Evolutionary conservation across 2,797 vertebrate species (phyloP).

Genomic region (Eulemur albifrons): DNA sequence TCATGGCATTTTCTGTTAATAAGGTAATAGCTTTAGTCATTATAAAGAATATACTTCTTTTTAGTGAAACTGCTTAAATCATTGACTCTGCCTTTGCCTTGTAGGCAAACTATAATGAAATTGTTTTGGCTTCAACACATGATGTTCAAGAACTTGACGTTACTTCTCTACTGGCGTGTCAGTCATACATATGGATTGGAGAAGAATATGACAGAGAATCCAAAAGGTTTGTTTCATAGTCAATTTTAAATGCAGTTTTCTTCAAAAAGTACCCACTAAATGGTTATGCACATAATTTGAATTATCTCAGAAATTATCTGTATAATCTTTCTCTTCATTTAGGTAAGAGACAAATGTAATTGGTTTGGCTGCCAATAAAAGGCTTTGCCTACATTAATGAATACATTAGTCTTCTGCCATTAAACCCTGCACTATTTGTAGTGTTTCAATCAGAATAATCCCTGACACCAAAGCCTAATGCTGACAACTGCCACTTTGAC

Average conservation of each 20-base stretch:
- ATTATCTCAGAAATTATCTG: not conserved
- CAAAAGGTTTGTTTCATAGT: conserved; percentile 89
- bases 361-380: not conserved
- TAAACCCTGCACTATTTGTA: not conserved
- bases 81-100: conserved; percentile 61
- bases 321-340: not conserved
- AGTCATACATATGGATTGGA: conserved; percentile 97
- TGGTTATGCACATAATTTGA: not conserved
- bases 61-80: not conserved
- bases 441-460: not conserved
- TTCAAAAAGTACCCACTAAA: not conserved
- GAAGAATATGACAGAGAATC: conserved; percentile 98
- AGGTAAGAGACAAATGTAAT: not conserved
- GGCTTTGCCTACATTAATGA: not conserved
- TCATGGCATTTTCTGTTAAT: conserved; percentile 98
- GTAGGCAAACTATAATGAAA: conserved; percentile 95
- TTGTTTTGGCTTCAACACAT: conserved; percentile 98
- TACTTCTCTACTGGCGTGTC: conserved; percentile 92
- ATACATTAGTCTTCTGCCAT: not conserved
- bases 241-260: not conserved
- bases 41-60: not conserved
- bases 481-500: not conserved
- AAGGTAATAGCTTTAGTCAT: conserved; percentile 86
- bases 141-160: conserved; percentile 99
- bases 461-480: not conserved